Percentiles rank a stretch among this genome's conserved stretches.
These are phyloP conservation scores for Reinhardtius hippoglossoides DNA, from an alignment of 2,113 vertebrate species.

Conservation along the genomic window DNA sequence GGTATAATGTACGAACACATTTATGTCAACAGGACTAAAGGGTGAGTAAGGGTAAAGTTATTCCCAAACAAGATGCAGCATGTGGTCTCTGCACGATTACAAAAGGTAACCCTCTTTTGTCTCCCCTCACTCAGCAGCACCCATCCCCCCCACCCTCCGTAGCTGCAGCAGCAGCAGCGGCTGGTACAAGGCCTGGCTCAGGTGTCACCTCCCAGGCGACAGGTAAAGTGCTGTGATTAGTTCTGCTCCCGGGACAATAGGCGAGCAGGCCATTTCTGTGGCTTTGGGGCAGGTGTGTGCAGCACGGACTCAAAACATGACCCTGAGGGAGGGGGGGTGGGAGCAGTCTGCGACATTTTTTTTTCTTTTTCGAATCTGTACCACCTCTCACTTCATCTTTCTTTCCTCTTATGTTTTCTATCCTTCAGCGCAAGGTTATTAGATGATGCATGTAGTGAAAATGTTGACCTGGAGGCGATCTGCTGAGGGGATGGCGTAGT, in stretches of 20 bases:
- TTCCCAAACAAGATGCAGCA: constrained; percentile 34
- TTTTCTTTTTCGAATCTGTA: background rate
- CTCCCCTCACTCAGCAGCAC: constrained; percentile 20
- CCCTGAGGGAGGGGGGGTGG: constrained; percentile 40
- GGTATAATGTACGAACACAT: background rate
- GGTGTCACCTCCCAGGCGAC: constrained; percentile 76
- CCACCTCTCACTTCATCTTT: background rate
- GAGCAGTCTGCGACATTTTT: constrained; percentile 3
- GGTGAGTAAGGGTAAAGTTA: constrained; percentile 7
- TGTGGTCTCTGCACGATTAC: constrained; percentile 31
- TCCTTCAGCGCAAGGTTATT: background rate
- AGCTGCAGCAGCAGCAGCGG: constrained; percentile 28
- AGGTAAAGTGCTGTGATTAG: constrained; percentile 82
- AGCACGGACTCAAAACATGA: constrained; percentile 50
- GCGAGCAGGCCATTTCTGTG: constrained; percentile 59
- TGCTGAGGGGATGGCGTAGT: constrained; percentile 86
- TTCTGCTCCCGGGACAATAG: constrained; percentile 72
- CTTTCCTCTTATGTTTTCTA: background rate
- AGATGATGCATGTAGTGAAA: constrained; percentile 4
- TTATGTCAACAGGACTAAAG: background rate
- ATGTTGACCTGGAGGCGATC: constrained; percentile 78
- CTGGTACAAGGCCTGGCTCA: constrained; percentile 63
- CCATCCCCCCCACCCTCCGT: constrained; percentile 7
- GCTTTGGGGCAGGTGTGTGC: constrained; percentile 72
- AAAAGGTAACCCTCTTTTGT: constrained; percentile 55